These are phyloP conservation scores for Stenopsyche tienmushanensis DNA, from an alignment of 1,140 invertebrate species.

Conservation along the genomic window DNA sequence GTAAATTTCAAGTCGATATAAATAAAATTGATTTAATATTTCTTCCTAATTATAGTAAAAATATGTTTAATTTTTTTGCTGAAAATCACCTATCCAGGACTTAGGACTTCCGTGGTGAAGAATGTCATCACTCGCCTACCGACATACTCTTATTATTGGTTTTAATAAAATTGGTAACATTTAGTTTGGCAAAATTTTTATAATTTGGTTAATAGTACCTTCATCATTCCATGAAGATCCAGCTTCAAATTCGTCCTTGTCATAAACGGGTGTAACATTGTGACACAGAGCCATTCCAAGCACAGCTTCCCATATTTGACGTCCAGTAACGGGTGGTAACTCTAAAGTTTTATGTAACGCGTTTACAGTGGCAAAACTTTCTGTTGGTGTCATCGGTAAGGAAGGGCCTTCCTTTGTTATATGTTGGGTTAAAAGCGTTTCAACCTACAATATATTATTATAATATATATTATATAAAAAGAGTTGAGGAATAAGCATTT, in stretches of 20 bases:
- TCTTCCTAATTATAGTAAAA: too few species aligned
- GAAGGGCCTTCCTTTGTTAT: conserved; percentile 50
- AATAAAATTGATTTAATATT: conserved; percentile 28
- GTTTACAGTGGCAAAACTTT: conserved; percentile 2
- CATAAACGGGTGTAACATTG: conserved; percentile 98
- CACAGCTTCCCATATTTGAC: conserved; percentile 85
- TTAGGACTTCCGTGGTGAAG: too few species aligned
- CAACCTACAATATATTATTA: conserved; percentile 44
- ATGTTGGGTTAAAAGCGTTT: conserved; percentile 52
- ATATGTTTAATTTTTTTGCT: too few species aligned
- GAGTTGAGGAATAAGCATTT: neutral
- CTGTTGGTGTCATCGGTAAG: conserved; percentile 43
- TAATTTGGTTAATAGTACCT: conserved; percentile 16
- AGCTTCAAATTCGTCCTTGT: conserved; percentile 58
- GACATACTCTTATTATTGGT: too few species aligned
- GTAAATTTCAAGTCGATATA: too few species aligned
- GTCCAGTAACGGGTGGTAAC: conserved; percentile 40
- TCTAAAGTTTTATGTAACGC: conserved; percentile 8
- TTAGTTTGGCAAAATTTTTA: conserved; percentile 1
- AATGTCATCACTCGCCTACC: too few species aligned
- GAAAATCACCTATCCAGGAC: too few species aligned
- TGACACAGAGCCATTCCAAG: conserved; percentile 95
- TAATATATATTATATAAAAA: conserved; percentile 13
- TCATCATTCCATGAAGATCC: conserved; percentile 23
- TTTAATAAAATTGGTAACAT: too few species aligned